phyloP scores from a whole-genome alignment of 2,113 vertebrate species.

The Probosciger aterrimus region DNA sequence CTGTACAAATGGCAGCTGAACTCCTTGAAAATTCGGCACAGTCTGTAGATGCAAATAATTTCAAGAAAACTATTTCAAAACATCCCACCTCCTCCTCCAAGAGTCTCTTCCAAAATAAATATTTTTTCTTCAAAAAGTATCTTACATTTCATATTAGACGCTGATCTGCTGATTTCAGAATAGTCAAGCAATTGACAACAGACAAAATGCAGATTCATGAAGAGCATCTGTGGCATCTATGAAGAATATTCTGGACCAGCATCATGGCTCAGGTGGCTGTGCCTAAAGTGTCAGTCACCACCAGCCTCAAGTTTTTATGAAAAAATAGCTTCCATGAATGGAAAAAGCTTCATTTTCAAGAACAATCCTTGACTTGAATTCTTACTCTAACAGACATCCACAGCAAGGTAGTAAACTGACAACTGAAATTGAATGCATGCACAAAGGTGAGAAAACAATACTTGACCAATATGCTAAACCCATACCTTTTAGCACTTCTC shows the following conservation, averaged over 20 bases:
- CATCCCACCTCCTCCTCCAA: not conserved
- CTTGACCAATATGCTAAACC: not conserved
- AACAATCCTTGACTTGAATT: not conserved
- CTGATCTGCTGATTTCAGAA: not conserved
- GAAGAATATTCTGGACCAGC: not conserved
- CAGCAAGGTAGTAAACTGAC: not conserved
- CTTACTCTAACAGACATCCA: not conserved
- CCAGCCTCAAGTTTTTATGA: not conserved
- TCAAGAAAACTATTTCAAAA: not conserved
- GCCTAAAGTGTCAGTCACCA: not conserved
- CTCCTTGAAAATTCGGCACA: not conserved
- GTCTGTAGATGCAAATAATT: not conserved
- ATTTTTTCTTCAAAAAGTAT: not conserved
- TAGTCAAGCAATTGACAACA: not conserved
- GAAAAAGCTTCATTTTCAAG: not conserved
- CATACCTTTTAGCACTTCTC: conserved; percentile 18
- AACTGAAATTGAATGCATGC: conserved; percentile 1
- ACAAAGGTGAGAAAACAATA: conserved; percentile 18
- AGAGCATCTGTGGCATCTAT: not conserved
- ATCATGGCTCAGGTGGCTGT: not conserved
- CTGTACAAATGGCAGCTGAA: not conserved
- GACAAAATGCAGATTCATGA: not conserved
- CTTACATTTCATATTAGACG: not conserved
- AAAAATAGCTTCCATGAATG: not conserved
- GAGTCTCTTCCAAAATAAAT: not conserved